These are phyloP conservation scores for Euspilapteryx auroguttella DNA, from an alignment of 2,888 invertebrate genomes.

Conservation along the genomic window DNA sequence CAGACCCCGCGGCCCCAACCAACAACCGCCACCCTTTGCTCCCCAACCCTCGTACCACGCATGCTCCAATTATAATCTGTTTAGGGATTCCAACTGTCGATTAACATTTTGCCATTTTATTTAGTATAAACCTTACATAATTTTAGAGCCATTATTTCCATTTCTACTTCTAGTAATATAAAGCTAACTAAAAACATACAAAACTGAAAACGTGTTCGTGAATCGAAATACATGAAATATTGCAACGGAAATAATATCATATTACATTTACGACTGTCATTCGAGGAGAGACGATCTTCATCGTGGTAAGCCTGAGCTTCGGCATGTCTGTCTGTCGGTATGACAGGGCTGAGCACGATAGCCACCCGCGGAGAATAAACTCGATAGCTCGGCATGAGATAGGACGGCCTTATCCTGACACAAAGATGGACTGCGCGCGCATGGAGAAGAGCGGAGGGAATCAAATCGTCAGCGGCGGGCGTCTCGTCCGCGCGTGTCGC, in stretches of 20 bases:
- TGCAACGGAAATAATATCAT: no score
- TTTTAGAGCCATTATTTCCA: no score
- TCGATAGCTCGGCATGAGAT: constrained; percentile 51
- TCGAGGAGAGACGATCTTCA: no score
- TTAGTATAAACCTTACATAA: no score
- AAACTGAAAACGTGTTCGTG: no score
- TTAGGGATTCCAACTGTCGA: constrained; percentile 56
- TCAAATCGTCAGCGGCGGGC: constrained; percentile 56
- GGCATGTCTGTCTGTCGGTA: constrained; percentile 13
- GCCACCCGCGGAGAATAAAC: constrained; percentile 31
- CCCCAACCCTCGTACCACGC: constrained; percentile 51
- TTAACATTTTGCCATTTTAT: constrained; percentile 26
- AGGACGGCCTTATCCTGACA: constrained; percentile 50
- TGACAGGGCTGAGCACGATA: constrained; percentile 35
- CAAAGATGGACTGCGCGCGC: constrained; percentile 44
- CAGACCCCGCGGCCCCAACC: constrained; percentile 12
- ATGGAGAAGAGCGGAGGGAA: constrained; percentile 48
- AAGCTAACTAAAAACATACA: no score
- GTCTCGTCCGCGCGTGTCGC: constrained; percentile 40
- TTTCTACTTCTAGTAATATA: no score
- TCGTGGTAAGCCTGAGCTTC: no score
- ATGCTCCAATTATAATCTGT: constrained; percentile 61
- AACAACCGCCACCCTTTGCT: no score
- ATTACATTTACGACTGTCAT: no score
- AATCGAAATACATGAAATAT: no score